These are phyloP conservation scores for Prostheceraeus crozeri DNA, from an alignment of 2,888 invertebrate species.

Conservation along the genomic window DNA sequence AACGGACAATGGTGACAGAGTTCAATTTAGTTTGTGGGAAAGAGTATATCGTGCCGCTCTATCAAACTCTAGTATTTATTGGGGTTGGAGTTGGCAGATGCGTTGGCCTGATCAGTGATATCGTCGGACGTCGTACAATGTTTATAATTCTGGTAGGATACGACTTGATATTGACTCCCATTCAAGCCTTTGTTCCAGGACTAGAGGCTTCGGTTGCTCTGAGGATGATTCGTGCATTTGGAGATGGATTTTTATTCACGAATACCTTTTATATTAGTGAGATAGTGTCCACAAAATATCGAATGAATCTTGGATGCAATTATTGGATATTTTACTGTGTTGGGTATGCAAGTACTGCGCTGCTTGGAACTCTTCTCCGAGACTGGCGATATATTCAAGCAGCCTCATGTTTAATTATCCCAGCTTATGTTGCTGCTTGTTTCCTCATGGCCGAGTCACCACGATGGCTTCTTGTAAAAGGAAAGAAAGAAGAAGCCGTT, in stretches of 20 bases:
- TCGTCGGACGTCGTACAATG: slow-evolving; percentile 30
- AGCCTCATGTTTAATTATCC: not conserved
- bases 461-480: slow-evolving; percentile 30
- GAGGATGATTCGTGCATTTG: slow-evolving; percentile 25
- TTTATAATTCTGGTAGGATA: slow-evolving; percentile 25
- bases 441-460: slow-evolving; percentile 34
- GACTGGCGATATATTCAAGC: slow-evolving; percentile 19
- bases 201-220: slow-evolving; percentile 17
- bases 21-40: slow-evolving; percentile 29
- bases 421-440: slow-evolving; percentile 17
- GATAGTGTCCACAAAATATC: slow-evolving; percentile 13
- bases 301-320: slow-evolving; percentile 16
- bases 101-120: slow-evolving; percentile 26
- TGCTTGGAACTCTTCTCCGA: not conserved
- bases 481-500: slow-evolving; percentile 17
- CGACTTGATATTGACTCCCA: not conserved
- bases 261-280: slow-evolving; percentile 22
- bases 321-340: slow-evolving; percentile 32
- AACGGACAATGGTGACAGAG: slow-evolving; percentile 30
- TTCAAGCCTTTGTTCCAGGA: slow-evolving; percentile 16
- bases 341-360: slow-evolving; percentile 31
- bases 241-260: not conserved
- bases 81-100: slow-evolving; percentile 27
- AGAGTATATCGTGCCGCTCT: not conserved
- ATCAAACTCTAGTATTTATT: slow-evolving; percentile 19